phyloP scores from a whole-genome alignment of 2,113 vertebrate species.

The Oncorhynchus tshawytscha region DNA sequence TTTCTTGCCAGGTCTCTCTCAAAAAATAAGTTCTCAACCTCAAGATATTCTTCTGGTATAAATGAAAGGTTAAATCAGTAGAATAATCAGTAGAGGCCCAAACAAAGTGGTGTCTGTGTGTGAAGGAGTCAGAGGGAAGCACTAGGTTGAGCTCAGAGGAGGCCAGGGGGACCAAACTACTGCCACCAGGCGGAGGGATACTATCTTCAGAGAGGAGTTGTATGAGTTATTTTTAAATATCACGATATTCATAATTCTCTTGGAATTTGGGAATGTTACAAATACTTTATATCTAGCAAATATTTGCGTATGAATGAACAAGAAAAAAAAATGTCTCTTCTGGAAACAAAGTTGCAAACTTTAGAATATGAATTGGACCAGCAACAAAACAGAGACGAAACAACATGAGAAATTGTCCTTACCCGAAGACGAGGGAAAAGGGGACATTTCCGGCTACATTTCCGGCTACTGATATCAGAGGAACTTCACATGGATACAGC shows the following conservation, averaged over 20 bases:
- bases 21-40: not conserved
- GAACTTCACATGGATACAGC: too few relatives aligned
- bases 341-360: too few relatives aligned
- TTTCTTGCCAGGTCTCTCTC: not conserved
- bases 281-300: too few relatives aligned
- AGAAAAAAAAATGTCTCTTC: not conserved
- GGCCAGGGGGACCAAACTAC: slow-evolving; percentile 45
- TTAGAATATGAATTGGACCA: not conserved
- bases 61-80: not conserved
- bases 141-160: slow-evolving; percentile 31
- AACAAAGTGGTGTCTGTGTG: not conserved
- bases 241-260: too few relatives aligned
- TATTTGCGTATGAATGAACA: too few relatives aligned
- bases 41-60: not conserved
- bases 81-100: not conserved
- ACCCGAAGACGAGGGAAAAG: too few relatives aligned
- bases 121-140: slow-evolving; percentile 1
- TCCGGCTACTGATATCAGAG: too few relatives aligned
- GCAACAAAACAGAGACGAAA: not conserved
- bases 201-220: slow-evolving; percentile 36
- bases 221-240: too few relatives aligned
- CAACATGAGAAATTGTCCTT: not conserved
- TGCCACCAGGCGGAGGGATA: slow-evolving; percentile 34
- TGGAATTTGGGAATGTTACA: too few relatives aligned
- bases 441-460: too few relatives aligned